Conservation (phyloP, 2,797 vertebrate genomes). For the Xerus rutilus region DNA sequence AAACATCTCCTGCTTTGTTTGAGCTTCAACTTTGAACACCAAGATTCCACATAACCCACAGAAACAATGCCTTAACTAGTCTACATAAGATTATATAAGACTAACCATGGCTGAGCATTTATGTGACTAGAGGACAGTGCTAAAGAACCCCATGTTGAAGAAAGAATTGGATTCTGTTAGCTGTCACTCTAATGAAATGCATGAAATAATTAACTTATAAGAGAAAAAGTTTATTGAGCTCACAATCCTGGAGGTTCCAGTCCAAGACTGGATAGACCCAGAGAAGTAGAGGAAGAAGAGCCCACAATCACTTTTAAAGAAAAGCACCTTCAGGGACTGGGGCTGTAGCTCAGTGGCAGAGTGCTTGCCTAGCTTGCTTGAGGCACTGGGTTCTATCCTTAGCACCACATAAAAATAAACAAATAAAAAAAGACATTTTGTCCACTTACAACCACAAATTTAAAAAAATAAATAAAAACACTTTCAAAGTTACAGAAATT, state of each 20-base stretch:
- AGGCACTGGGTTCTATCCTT: too few relatives aligned
- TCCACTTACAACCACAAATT: too few relatives aligned
- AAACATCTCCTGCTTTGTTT: not conserved
- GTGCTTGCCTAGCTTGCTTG: too few relatives aligned
- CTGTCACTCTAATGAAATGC: not conserved
- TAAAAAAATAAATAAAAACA: too few relatives aligned
- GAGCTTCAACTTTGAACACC: conserved; percentile 2
- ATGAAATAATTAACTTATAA: not conserved
- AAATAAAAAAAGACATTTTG: too few relatives aligned
- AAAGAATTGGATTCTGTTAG: not conserved
- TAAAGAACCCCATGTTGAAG: not conserved
- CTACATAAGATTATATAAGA: not conserved
- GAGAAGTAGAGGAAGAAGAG: too few relatives aligned
- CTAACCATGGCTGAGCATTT: not conserved
- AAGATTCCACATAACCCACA: not conserved
- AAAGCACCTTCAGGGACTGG: not conserved
- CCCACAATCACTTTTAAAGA: not conserved
- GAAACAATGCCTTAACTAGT: not conserved
- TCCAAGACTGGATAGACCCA: not conserved
- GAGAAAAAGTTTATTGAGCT: not conserved
- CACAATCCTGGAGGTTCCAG: not conserved
- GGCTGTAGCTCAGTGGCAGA: too few relatives aligned
- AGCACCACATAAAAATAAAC: too few relatives aligned
- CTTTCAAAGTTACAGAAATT: not conserved
- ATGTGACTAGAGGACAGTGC: not conserved